Base-by-base conservation (phyloP, 1,140 invertebrate species). In the Zaprionus ghesquierei region DNA sequence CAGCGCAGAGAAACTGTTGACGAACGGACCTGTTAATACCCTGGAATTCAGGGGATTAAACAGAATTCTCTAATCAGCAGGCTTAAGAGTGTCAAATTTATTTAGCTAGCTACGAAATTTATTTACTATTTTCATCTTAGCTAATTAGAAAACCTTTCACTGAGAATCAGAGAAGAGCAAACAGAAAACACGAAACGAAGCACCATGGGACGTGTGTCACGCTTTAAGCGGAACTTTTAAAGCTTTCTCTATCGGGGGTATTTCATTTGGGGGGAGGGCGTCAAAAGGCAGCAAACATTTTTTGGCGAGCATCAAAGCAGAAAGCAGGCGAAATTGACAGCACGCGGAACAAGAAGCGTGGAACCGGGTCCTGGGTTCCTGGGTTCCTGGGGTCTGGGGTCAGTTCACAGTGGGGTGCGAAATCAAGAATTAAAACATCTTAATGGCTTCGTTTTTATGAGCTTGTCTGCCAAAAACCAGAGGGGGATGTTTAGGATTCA, bases 361-460 rank as follows among this genome's bases (percentile, higher is more conserved):
- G 64, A 65, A 50, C 66, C 35, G 55, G 60, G 22, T 60, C 25
- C 29, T n/a, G n/a, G n/a, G n/a, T n/a, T n/a, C n/a, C n/a, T n/a
- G n/a, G n/a, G n/a, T n/a, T n/a, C n/a, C n/a, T n/a, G n/a, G n/a
- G 55, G 61, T 38, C 20, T 20, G 25, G 41, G 55, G 65, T 69
- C 64, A 61, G 33, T 53, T 53, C 29, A 58, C 65, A 44, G 66
- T 75, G 81, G 82, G 89, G 89, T 89, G 87, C 81, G 81, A 90
- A 90, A 90, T 90, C 84, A 89, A 69, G 80, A 90, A 90, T 90
- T 90, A 90, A 90, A 90, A 85, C 81, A 71, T 90, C 84, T 78
- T 89, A 90, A 89, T 89, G 80, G 77, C 70, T 84, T 66, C 69
- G 70, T 89, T 75, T 89, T 89, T 87, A 89, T 84, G 77, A 69